phyloP scores from a whole-genome alignment of 2,797 vertebrate genomes.

The Lagorchestes hirsutus region DNA sequence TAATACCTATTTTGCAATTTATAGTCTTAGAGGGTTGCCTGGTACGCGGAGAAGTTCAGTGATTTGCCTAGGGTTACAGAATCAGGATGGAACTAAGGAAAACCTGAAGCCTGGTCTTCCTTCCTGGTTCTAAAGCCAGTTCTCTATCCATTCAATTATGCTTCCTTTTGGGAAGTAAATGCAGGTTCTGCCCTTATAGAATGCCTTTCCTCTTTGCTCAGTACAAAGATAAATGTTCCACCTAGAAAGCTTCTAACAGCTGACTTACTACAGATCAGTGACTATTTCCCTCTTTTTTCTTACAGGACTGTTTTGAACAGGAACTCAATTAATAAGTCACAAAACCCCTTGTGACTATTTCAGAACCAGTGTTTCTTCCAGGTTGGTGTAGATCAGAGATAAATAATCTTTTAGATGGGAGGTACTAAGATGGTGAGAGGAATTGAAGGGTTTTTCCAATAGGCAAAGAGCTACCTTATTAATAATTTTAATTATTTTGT shows the following conservation, averaged over 20 bases:
- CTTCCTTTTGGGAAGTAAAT: not conserved
- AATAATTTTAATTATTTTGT: not conserved
- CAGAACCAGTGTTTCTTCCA: slow-evolving; percentile 1
- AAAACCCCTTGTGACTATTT: not conserved
- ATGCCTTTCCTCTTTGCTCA: not conserved
- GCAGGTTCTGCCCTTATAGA: not conserved
- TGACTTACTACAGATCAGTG: not conserved
- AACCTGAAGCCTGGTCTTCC: not conserved
- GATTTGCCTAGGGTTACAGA: not conserved
- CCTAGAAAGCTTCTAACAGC: not conserved
- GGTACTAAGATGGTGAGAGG: not conserved
- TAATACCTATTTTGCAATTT: not conserved
- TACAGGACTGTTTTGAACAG: not conserved
- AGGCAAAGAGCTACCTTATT: not conserved
- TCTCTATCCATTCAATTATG: not conserved
- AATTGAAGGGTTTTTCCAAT: not conserved
- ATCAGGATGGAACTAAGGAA: not conserved
- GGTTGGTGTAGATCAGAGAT: slow-evolving; percentile 22
- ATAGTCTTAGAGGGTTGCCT: not conserved
- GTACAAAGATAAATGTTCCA: not conserved
- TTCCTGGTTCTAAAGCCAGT: not conserved
- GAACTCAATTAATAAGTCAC: slow-evolving; percentile 30
- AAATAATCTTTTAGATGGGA: not conserved
- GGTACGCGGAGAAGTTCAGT: not conserved
- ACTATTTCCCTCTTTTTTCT: not conserved